Conservation (phyloP, 2,888 invertebrate species). For the Leptinotarsa juncta region DNA sequence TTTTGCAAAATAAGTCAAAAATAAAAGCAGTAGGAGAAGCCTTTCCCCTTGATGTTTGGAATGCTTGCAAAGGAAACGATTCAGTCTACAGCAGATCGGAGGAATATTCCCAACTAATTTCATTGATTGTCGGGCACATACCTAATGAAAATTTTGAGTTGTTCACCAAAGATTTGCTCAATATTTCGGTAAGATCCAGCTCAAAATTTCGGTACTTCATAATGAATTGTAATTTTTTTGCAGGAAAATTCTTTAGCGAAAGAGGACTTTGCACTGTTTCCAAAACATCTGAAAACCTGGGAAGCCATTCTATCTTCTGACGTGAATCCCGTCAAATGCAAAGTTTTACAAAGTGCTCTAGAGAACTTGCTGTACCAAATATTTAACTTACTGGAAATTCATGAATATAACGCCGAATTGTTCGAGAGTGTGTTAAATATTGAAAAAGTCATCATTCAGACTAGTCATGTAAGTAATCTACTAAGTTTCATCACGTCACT, state of each 20-base stretch:
- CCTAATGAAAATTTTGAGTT: constrained; percentile 56
- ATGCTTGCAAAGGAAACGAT: constrained; percentile 45
- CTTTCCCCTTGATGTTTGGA: constrained; percentile 54
- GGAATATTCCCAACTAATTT: constrained; percentile 57
- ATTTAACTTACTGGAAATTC: constrained; percentile 44
- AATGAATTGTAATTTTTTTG: constrained; percentile 32
- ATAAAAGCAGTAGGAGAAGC: constrained; percentile 49
- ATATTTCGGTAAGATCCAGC: constrained; percentile 52
- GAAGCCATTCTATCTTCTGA: constrained; percentile 55
- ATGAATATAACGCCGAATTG: constrained; percentile 45
- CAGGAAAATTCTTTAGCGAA: constrained; percentile 43
- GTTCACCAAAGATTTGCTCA: constrained; percentile 55
- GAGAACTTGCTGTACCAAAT: constrained; percentile 54
- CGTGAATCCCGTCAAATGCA: constrained; percentile 58
- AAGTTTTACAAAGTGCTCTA: constrained; percentile 53
- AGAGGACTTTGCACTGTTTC: constrained; percentile 40
- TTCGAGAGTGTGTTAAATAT: constrained; percentile 55
- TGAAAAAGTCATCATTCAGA: constrained; percentile 55
- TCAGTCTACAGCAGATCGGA: constrained; percentile 42
- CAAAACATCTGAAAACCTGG: constrained; percentile 55
- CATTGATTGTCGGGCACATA: constrained; percentile 57
- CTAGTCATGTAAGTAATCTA: constrained; percentile 54
- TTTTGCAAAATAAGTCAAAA: constrained; percentile 57
- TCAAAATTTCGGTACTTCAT: background rate
- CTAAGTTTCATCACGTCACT: background rate